These are phyloP conservation scores for Menidia beryllina DNA, from an alignment of 2,113 vertebrate genomes.

Conservation along the genomic window DNA sequence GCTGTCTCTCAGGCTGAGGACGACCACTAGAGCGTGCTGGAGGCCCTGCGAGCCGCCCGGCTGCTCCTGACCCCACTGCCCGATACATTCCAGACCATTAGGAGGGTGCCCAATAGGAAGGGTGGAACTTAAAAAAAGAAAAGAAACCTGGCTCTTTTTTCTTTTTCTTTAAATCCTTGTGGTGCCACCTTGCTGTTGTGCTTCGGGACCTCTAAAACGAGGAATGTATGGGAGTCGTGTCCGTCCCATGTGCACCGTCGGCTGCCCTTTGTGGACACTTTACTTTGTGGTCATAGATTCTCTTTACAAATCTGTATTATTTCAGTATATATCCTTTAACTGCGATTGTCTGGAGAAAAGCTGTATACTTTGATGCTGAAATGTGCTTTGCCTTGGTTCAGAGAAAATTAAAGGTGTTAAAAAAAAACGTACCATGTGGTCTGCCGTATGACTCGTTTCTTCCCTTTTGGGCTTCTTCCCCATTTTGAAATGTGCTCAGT, in stretches of 20 bases:
- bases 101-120: background rate
- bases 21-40: slow-evolving; percentile 71
- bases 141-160: background rate
- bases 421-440: slow-evolving; percentile 14
- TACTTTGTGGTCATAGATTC: slow-evolving; percentile 52
- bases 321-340: slow-evolving; percentile 54
- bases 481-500: slow-evolving; percentile 39
- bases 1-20: background rate
- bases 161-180: slow-evolving; percentile 10
- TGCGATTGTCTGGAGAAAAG: slow-evolving; percentile 53
- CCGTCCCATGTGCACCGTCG: slow-evolving; percentile 29
- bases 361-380: slow-evolving; percentile 61
- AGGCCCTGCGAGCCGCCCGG: slow-evolving; percentile 28
- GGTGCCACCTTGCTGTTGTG: slow-evolving; percentile 25
- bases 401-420: slow-evolving; percentile 60
- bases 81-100: slow-evolving; percentile 55
- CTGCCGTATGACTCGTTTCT: slow-evolving; percentile 28
- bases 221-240: slow-evolving; percentile 55
- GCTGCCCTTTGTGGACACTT: slow-evolving; percentile 39
- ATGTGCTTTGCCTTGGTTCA: slow-evolving; percentile 68
- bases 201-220: slow-evolving; percentile 14
- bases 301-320: slow-evolving; percentile 36
- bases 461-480: slow-evolving; percentile 49
- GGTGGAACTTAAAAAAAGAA: background rate
- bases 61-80: too few species aligned